Percentiles rank a stretch among this genome's conserved stretches.
phyloP scores from a whole-genome alignment of 23 tunicate species.

The Phallusia fumigata region DNA sequence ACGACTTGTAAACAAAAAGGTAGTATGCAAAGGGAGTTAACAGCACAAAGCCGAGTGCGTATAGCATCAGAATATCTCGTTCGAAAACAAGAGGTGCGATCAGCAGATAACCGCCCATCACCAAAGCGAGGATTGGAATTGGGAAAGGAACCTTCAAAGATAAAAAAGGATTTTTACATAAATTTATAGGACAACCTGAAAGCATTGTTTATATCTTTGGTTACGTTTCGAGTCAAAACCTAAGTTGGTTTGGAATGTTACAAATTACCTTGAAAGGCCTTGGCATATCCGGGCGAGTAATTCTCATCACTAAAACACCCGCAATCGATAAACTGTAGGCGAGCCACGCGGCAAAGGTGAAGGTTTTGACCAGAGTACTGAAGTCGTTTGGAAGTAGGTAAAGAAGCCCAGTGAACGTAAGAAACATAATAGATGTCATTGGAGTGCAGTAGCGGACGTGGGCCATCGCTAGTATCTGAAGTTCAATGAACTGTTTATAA shows the following conservation, averaged over 20 bases:
- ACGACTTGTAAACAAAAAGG: neutral
- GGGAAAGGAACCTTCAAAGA: neutral
- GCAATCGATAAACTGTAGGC: neutral
- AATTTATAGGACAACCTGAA: no score
- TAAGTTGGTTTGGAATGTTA: no score
- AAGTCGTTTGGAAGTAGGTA: neutral
- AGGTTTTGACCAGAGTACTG: neutral
- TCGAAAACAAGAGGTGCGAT: constrained; percentile 11
- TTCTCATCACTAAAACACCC: neutral
- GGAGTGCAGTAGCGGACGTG: constrained; percentile 5
- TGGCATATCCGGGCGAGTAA: neutral
- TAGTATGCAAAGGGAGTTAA: neutral
- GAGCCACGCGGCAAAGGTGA: neutral
- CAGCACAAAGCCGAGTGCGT: neutral
- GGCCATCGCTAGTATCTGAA: constrained; percentile 11
- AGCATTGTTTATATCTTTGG: no score
- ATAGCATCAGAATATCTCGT: neutral
- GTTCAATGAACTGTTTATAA: no score
- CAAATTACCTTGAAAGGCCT: constrained; percentile 14
- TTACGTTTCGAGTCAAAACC: no score
- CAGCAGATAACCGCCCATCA: neutral
- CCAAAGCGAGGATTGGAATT: neutral
- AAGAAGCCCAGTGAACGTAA: neutral
- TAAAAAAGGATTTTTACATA: no score
- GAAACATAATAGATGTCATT: neutral